These are phyloP conservation scores for Oreortyx pictus DNA, from an alignment of 2,797 vertebrate genomes.

Conservation along the genomic window DNA sequence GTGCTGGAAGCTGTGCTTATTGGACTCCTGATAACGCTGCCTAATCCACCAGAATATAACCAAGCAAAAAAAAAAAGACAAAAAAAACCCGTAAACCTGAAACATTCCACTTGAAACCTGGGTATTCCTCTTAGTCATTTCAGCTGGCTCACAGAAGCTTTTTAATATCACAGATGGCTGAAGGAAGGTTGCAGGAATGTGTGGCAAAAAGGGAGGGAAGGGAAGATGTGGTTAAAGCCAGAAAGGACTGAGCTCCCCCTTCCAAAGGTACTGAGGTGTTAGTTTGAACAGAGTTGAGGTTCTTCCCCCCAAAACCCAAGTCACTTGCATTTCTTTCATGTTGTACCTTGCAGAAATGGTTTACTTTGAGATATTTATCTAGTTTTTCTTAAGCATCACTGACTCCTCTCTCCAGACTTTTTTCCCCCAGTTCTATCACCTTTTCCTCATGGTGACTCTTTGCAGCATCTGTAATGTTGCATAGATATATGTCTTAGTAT, in stretches of 20 bases:
- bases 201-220: background rate
- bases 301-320: background rate
- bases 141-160: background rate
- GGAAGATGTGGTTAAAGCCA: background rate
- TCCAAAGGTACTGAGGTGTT: background rate
- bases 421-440: background rate
- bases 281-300: background rate
- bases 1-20: background rate
- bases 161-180: background rate
- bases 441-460: accelerated
- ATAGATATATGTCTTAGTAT: background rate
- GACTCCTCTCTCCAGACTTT: background rate
- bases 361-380: background rate
- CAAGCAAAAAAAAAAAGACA: background rate
- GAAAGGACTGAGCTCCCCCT: background rate
- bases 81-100: background rate
- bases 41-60: background rate
- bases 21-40: background rate
- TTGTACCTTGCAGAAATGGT: background rate
- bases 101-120: background rate
- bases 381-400: background rate
- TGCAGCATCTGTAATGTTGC: background rate
- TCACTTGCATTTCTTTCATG: accelerated
- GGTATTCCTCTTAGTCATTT: background rate
- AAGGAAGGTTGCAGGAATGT: background rate